phyloP scores from a whole-genome alignment of 2,113 vertebrate genomes.

The Brachirus orientalis region DNA sequence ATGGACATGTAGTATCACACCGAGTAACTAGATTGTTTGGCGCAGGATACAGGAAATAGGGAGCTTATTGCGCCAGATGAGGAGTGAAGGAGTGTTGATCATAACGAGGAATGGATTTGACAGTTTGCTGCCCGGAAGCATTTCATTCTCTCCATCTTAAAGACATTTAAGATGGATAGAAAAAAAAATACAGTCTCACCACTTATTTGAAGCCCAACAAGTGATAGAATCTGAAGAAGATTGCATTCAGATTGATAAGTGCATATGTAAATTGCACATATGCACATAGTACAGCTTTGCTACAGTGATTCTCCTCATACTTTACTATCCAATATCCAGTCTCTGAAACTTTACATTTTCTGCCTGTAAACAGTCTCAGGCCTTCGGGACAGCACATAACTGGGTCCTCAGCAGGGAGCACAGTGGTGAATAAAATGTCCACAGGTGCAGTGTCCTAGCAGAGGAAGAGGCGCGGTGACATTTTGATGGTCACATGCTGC shows the following conservation, averaged over 20 bases:
- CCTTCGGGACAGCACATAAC: constrained; percentile 15
- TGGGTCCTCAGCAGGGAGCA: constrained; percentile 24
- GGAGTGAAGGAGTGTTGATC: constrained; percentile 12
- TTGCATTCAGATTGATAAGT: neutral
- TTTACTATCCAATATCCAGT: too few relatives aligned
- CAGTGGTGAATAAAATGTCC: constrained; percentile 26
- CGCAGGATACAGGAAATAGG: too few relatives aligned
- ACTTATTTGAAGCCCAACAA: neutral
- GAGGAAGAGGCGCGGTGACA: too few relatives aligned
- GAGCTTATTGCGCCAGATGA: too few relatives aligned
- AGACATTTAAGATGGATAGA: constrained; percentile 1
- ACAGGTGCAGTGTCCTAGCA: too few relatives aligned
- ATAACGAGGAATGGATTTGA: constrained; percentile 33
- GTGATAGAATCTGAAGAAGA: too few relatives aligned
- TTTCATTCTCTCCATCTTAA: constrained; percentile 2
- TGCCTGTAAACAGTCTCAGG: constrained; percentile 24
- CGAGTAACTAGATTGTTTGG: too few relatives aligned
- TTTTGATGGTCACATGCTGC: constrained; percentile 52
- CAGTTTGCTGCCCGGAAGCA: constrained; percentile 24
- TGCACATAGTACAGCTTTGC: too few relatives aligned
- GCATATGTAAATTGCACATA: too few relatives aligned
- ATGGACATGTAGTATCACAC: constrained; percentile 23
- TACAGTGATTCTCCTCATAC: too few relatives aligned
- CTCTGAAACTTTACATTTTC: neutral
- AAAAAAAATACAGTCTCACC: neutral